These are phyloP conservation scores for Ptychoptera albimana DNA, from an alignment of 2,888 invertebrate species.

Conservation along the genomic window DNA sequence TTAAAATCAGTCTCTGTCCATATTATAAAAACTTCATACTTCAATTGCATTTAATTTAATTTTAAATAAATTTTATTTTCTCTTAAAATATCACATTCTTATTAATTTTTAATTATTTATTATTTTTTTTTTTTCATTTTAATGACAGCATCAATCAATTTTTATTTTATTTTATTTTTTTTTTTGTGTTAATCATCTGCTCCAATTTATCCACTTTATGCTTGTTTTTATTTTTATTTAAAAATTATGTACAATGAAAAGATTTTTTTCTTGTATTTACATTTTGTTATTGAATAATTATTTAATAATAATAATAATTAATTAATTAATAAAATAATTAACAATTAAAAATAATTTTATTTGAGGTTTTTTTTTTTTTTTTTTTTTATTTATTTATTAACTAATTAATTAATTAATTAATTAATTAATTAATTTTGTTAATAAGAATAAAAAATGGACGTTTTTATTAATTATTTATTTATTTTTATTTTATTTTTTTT, in stretches of 20 bases:
- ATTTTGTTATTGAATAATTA: too few relatives aligned
- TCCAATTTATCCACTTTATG: too few relatives aligned
- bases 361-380: too few relatives aligned
- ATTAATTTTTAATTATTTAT: neutral
- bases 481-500: neutral
- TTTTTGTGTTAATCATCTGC: neutral
- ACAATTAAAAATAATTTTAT: too few relatives aligned
- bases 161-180: neutral
- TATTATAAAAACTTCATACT: neutral
- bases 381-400: too few relatives aligned
- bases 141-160: neutral
- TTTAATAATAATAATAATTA: too few relatives aligned
- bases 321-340: too few relatives aligned
- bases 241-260: too few relatives aligned
- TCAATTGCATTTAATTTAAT: neutral
- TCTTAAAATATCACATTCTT: neutral
- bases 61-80: neutral
- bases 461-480: neutral
- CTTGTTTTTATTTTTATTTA: too few relatives aligned
- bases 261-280: too few relatives aligned
- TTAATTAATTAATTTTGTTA: neutral
- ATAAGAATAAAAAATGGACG: neutral
- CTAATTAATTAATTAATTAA: neutral
- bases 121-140: neutral
- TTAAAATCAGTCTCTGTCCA: neutral